These are phyloP conservation scores for Aphaenogaster floridana DNA, from an alignment of 1,140 invertebrate genomes.

Conservation along the genomic window DNA sequence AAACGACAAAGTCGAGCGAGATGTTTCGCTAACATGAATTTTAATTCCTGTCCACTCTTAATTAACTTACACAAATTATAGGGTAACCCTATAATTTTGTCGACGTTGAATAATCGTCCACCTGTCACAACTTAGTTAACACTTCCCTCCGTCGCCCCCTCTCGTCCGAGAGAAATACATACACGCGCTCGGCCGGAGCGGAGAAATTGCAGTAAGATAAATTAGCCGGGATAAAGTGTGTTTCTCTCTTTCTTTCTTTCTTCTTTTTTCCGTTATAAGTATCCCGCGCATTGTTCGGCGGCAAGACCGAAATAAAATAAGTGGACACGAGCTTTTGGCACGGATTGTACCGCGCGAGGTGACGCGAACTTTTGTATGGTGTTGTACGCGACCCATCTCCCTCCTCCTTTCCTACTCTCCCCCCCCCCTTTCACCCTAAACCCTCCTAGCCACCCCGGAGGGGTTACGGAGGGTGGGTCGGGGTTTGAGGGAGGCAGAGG, in stretches of 20 bases:
- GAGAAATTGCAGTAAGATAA: constrained; percentile 73
- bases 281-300: constrained; percentile 46
- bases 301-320: constrained; percentile 49
- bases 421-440: constrained; percentile 81
- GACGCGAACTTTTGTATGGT: constrained; percentile 82
- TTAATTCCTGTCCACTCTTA: constrained; percentile 75
- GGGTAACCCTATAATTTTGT: constrained; percentile 70
- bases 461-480: constrained; percentile 80
- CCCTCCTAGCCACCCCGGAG: constrained; percentile 82
- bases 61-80: constrained; percentile 69
- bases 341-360: constrained; percentile 78
- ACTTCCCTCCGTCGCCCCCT: constrained; percentile 13
- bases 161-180: constrained; percentile 3
- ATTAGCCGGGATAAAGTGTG: constrained; percentile 59
- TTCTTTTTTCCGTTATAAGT: constrained; percentile 47
- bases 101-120: constrained; percentile 76
- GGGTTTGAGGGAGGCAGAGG: constrained; percentile 73
- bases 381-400: constrained; percentile 85
- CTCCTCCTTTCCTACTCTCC: constrained; percentile 60
- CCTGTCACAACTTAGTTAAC: constrained; percentile 74
- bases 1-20: constrained; percentile 63
- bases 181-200: constrained; percentile 30
- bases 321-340: constrained; percentile 70
- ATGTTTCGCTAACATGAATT: constrained; percentile 69
- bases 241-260: not conserved